Evolutionary conservation across 2,888 invertebrate genomes (phyloP), one percentile per base, ranked within the genome.

Genomic region (Sminthurinus aureus): DNA sequence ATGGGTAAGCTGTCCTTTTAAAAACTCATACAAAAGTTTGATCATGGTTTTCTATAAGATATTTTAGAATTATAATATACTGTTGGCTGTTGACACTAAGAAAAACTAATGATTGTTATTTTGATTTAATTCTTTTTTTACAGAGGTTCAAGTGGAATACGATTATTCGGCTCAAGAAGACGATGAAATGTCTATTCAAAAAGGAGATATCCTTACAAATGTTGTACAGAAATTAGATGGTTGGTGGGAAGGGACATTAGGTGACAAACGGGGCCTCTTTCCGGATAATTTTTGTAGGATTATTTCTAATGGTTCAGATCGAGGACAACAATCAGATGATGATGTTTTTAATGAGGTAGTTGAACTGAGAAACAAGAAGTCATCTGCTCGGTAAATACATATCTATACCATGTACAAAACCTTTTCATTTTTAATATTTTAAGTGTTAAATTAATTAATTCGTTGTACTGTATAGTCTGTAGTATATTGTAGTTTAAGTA

Each of bases 221-320:
- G 95, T 97, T 81, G 93, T 94, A 89, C 93, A 93, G 88, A 93
- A 94, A 89, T 92, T 94, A 51, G 96, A 95, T 83, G 97, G 97
- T 85, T 98, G 98, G 97, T 96, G 95, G 95, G 94, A 95, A 90
- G 97, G 97, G n/a, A 94, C 94, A 84, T 91, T 97, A 82, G 92
- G 92, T 18, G 96, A 96, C 84, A 93, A 94, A 89, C 93, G 93
- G 85, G 97, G 97, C 89, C 94, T 97, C 93, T 98, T 98, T 91
- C 97, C 97, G 3, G 97, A 97, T 90, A 97, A 96, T 91, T 97
- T 96, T 92, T 97, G 97, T 24, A 93, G 94, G 88, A 91, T 95
- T 87, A 90, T 87, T 15, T 52, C 8, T 6, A 22, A 20, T 22
- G 22, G 13, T 22, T 13, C 2, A 4, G 2, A 18, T 18, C 15